These are phyloP conservation scores for Penelope pileata DNA, from an alignment of 2,113 vertebrate genomes.

Conservation along the genomic window DNA sequence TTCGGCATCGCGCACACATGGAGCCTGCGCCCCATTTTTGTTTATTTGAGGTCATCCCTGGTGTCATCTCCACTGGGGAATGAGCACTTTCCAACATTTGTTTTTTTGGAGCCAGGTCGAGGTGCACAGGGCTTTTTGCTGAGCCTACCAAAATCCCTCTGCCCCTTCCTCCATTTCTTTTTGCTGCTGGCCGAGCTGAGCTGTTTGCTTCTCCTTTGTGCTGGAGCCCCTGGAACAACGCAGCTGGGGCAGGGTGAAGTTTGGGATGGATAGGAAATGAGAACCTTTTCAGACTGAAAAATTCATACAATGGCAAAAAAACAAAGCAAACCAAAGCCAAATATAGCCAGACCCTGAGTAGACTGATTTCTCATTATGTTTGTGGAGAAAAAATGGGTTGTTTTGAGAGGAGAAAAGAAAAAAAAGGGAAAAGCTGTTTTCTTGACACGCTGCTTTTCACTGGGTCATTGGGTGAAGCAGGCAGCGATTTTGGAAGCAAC, in stretches of 20 bases:
- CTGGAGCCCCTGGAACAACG: not conserved
- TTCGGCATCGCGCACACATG: not conserved
- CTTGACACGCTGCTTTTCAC: not conserved
- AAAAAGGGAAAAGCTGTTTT: not conserved
- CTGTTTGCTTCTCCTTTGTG: not conserved
- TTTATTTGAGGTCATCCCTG: not conserved
- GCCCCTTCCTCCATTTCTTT: not conserved
- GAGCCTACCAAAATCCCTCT: not conserved
- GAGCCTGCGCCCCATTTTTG: not conserved
- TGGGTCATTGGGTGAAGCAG: not conserved
- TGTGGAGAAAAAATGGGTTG: not conserved
- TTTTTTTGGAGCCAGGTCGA: rapidly evolving
- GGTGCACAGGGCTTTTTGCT: not conserved
- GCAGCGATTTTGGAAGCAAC: too few relatives aligned
- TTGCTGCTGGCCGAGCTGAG: not conserved
- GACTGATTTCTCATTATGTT: not conserved
- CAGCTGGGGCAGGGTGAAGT: not conserved
- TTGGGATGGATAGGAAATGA: not conserved
- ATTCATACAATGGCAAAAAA: not conserved
- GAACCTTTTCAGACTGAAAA: constrained; percentile 27
- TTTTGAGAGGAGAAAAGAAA: not conserved
- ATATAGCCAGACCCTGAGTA: constrained; percentile 13
- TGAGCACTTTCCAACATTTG: not conserved
- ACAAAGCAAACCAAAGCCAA: constrained; percentile 49
- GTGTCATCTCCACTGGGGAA: not conserved